Evolutionary conservation across 2,888 invertebrate genomes (phyloP), one percentile per base, ranked within the genome.

Genomic region (Acleris holmiana): DNA sequence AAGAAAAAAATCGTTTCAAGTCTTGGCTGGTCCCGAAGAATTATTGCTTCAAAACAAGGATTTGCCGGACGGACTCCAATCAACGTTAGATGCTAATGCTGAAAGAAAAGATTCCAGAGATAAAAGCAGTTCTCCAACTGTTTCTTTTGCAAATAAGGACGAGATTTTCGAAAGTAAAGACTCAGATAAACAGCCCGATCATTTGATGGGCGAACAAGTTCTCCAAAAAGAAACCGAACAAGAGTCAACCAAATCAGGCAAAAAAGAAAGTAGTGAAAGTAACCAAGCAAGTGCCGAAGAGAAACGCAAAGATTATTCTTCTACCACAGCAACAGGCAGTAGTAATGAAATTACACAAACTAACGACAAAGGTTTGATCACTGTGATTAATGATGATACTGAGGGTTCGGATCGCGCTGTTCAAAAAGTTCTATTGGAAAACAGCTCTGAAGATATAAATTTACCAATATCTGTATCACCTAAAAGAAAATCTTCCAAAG

Each of bases 1-100:
- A 4, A 87, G 93, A 61, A 89, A 85, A 77, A 81, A 85, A 68
- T 92, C 92, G 19, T 92, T 92, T 75, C 90, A 91, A 77, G 77
- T 92, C 23, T 75, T 92, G 69, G 86, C 91, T 23, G 90, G 90
- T 1, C 91, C 91, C 2, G 85, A 86, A 68, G 83, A 85, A 72
- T 71, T 71, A 18, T 47, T 75, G 29, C 71, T 71, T 35, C 74
- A 78, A 67, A 78, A 70, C 64, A 83, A 80, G 73, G 77, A 79
- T 49, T 62, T 69, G 44, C 76, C 86, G 53, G 85, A 83, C 59
- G 80, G 90, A 72, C 73, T 85, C 76, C 79, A 78, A 13, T 49
- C 55, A 21, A 53, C 53, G n/a, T 18, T 65, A 49, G 64, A 64
- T 3, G 21, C 44, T 4, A 83, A 80, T 70, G 72, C 78, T 68